Base-by-base conservation (phyloP, 2,113 vertebrate genomes). In the Semicossyphus pulcher region DNA sequence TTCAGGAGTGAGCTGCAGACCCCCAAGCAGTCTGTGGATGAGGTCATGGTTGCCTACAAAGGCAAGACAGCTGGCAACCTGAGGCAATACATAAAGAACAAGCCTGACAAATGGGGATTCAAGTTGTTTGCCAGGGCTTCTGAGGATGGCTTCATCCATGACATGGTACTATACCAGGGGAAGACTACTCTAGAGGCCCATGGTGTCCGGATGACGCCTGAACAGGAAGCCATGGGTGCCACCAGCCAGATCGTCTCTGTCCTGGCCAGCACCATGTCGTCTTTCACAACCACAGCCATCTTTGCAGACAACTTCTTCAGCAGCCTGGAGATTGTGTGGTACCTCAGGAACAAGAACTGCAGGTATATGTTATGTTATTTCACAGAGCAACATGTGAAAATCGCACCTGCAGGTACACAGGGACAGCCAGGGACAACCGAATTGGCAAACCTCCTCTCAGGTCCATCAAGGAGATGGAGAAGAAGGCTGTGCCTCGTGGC, bases 141-240 rank as follows among this genome's bases (percentile, higher is more conserved):
- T 61, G 34, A 62, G n/a, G 69, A 72, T 62, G 69, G 48, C 20
- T 72, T 72, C 47, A 72, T 63, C 12, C 49, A 63, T 21, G 56
- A 51, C 26, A 41, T 63, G 20, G 29, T 63, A 14, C 48, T 72
- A 14, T 72, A 62, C 37, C 58, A 72, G 21, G 69, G 58, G 4
- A 51, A 72, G 10, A 72, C 69, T 31, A 62, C n/a, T 0, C 34
- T 60, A 39, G 41, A 45, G 26, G 58, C 10, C 41, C 26, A 61
- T 7, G 26, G 7, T 21, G 18, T 21, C 12, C 42, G 26, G 11
- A 41, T 45, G 41, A 62, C 5, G 4, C 25, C 39, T 61, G 26
- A 61, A 45, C 58, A 61, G 20, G 3, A 39, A 58, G 15, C 14
- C 34, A 3, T 58, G 54, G 21, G 31, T 31, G 26, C 39, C 39